A percentile compares a stretch with the other conserved stretches of the same genome.
These are phyloP conservation scores for Sogatella furcifera DNA, from an alignment of 1,140 invertebrate species.

Conservation along the genomic window DNA sequence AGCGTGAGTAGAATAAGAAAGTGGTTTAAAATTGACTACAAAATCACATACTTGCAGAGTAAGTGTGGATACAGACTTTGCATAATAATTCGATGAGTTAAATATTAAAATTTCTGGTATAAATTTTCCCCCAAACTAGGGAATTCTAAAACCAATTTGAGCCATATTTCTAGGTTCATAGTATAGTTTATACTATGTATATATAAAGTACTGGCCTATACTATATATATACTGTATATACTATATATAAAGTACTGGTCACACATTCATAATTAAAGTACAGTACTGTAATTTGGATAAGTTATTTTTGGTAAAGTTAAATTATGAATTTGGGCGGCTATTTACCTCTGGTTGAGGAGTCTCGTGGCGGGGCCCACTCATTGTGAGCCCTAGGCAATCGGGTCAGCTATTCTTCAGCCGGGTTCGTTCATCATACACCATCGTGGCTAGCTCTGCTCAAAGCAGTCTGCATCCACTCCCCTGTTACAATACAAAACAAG, in stretches of 20 bases:
- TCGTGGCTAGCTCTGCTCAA: constrained; percentile 26
- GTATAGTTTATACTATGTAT: no score
- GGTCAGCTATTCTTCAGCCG: constrained; percentile 40
- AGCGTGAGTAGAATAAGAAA: neutral
- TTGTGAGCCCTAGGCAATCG: constrained; percentile 34
- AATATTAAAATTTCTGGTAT: neutral
- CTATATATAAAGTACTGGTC: no score
- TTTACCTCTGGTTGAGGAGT: constrained; percentile 32
- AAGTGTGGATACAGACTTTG: neutral
- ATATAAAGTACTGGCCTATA: no score
- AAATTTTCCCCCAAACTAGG: no score
- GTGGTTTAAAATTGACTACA: neutral
- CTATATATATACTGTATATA: no score
- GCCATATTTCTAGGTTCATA: no score
- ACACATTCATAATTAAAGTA: no score
- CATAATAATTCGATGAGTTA: neutral
- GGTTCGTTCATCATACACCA: constrained; percentile 39
- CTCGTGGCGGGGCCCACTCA: constrained; percentile 29
- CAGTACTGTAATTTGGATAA: no score
- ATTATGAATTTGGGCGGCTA: neutral
- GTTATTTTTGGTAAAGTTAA: no score
- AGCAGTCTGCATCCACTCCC: neutral
- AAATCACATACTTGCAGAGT: neutral
- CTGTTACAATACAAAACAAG: no score
- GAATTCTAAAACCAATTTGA: no score